phyloP scores from a whole-genome alignment of 2,797 vertebrate genomes.

The Crax fasciolata region DNA sequence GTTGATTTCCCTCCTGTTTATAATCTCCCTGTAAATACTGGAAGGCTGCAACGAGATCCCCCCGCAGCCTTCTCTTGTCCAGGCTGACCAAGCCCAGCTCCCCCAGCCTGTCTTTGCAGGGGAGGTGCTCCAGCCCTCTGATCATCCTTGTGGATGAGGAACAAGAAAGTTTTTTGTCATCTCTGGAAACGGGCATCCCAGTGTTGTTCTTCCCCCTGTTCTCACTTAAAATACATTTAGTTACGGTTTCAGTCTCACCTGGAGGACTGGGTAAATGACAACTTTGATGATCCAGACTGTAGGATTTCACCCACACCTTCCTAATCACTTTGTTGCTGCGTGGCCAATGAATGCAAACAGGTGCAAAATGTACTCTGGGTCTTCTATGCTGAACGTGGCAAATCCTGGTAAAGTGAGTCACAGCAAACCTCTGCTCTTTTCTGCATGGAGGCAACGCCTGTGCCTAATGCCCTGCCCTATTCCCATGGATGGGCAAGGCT shows the following conservation, averaged over 20 bases:
- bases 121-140: too few relatives aligned
- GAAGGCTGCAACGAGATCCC: too few relatives aligned
- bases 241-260: background rate
- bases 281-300: background rate
- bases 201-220: background rate
- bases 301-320: background rate
- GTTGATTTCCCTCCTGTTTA: too few relatives aligned
- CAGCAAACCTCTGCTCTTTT: background rate
- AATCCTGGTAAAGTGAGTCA: background rate
- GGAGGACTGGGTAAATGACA: background rate
- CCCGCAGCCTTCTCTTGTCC: too few relatives aligned
- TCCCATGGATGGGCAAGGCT: background rate
- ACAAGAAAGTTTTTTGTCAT: background rate
- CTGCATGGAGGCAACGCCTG: background rate
- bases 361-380: background rate
- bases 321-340: background rate
- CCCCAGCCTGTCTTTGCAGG: too few relatives aligned
- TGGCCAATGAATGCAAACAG: rapidly evolving
- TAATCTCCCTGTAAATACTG: too few relatives aligned
- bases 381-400: background rate
- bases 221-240: background rate
- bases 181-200: background rate
- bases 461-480: too few relatives aligned
- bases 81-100: too few relatives aligned
- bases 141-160: background rate